Evolutionary conservation across 2,888 invertebrate species (phyloP).

Genomic region (Tiphia femorata): DNA sequence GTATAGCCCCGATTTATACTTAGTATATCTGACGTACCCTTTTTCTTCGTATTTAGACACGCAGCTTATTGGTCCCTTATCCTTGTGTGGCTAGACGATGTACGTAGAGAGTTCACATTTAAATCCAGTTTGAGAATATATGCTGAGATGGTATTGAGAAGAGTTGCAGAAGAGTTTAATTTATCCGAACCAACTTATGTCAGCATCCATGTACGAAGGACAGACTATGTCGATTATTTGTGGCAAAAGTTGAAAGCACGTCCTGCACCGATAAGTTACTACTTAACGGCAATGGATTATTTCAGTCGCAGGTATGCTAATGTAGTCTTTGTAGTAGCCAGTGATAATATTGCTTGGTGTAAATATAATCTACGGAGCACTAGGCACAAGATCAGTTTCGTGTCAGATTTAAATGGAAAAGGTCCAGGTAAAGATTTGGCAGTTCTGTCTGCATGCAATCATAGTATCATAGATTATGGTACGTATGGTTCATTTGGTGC

Average conservation of each 20-base stretch:
- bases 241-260: constrained; percentile 70
- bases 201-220: constrained; percentile 73
- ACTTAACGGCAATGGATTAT: constrained; percentile 66
- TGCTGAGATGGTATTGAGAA: constrained; percentile 68
- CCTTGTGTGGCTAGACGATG: constrained; percentile 72
- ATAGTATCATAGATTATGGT: constrained; percentile 69
- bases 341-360: constrained; percentile 68
- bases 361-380: constrained; percentile 59
- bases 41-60: too few species aligned
- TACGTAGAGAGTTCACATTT: constrained; percentile 73
- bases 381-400: constrained; percentile 56
- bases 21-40: too few species aligned
- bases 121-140: constrained; percentile 69
- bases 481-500: constrained; percentile 68
- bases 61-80: constrained; percentile 72
- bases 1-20: too few species aligned
- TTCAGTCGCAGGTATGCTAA: constrained; percentile 62
- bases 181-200: constrained; percentile 67
- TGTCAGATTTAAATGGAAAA: constrained; percentile 58
- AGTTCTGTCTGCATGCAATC: constrained; percentile 66
- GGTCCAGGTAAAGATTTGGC: constrained; percentile 67
- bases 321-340: constrained; percentile 65
- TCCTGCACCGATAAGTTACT: constrained; percentile 64
- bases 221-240: constrained; percentile 73
- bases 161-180: constrained; percentile 54